Base-by-base conservation (phyloP, 2,113 vertebrate species). In the Cryptomyrus ogoouensis region DNA sequence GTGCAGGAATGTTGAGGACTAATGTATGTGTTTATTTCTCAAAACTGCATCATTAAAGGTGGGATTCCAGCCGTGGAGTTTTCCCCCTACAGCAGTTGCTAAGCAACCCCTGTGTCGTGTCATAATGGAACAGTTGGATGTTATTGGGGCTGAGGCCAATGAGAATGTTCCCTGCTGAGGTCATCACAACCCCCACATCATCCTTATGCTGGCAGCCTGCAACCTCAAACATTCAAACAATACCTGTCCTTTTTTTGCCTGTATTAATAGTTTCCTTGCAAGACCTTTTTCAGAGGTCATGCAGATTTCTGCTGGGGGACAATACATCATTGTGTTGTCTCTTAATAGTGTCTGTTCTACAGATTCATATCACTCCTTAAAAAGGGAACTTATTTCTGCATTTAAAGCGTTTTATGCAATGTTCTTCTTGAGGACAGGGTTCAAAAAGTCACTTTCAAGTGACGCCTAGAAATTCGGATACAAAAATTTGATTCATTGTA, bases 1-100 rank as follows among this genome's bases (percentile, higher is more conserved):
- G 35, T 77, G 3, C 39, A 15, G 58, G 85, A 90, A 46, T 74
- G 46, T 87, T 88, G 53, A 42, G 89, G 49, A 66, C 15, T 91
- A 39, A 87, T 88, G 44, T 47, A 49, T 62, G 49, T 89, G 52
- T 91, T 52, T 80, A 53, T 90, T 90, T 83, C 15, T 89, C 90
- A 88, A 89, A 80, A 87, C 39, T 50, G 17, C 90, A 56, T 88
- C 3, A 4, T 83, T 90, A 86, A 56, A 87, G 35, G 35, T 53
- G 19, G 8, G 3, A 44, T 91, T 66, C 91, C 47, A 91, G 70
- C 70, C 24, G 9, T 87, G 47, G 58, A 87, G 58, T 66, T 87
- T 88, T 87, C 52, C 42, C 83, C 5, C 70, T 87, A 44, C 5
- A 70, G 74, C 53, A 56, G 90, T 89, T 90, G 53, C 87, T 53